A percentile compares a stretch with the other conserved stretches of the same genome.
These are phyloP conservation scores for Sebastes taczanowskii DNA, from an alignment of 2,797 vertebrate species.

Conservation along the genomic window DNA sequence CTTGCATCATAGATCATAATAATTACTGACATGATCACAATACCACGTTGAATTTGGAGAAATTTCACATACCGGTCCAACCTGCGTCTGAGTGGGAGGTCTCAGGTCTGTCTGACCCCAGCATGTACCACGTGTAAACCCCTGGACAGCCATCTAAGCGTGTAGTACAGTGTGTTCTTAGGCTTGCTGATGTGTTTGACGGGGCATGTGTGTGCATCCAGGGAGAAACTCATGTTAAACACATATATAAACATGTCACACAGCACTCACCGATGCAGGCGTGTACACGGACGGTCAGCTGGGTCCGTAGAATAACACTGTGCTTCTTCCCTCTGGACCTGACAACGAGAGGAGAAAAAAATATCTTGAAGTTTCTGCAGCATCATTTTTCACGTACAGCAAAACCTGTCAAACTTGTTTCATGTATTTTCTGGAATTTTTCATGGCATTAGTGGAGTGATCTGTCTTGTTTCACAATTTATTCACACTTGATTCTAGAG, in stretches of 20 bases:
- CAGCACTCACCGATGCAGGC: slow-evolving; percentile 93
- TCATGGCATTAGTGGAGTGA: background rate
- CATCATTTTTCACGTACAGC: background rate
- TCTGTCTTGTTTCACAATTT: background rate
- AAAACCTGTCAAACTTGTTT: background rate
- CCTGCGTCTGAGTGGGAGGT: slow-evolving; percentile 25
- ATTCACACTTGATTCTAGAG: background rate
- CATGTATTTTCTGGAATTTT: background rate
- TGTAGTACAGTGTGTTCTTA: slow-evolving; percentile 9
- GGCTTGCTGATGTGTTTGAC: slow-evolving; percentile 3
- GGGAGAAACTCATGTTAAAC: slow-evolving; percentile 11
- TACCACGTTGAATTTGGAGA: background rate
- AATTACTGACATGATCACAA: background rate
- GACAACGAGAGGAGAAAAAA: background rate
- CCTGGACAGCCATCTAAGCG: slow-evolving; percentile 18
- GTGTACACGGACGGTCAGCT: slow-evolving; percentile 94
- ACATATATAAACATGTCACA: slow-evolving; percentile 35
- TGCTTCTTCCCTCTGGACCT: slow-evolving; percentile 93
- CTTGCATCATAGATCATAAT: background rate
- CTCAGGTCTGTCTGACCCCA: slow-evolving; percentile 15
- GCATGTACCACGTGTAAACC: slow-evolving; percentile 20
- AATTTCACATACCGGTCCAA: slow-evolving; percentile 9
- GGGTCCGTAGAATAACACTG: slow-evolving; percentile 92
- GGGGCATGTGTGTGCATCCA: background rate
- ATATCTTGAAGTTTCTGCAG: background rate